These are phyloP conservation scores for Halictus quadricinctus DNA, from an alignment of 2,888 invertebrate species.

Conservation along the genomic window DNA sequence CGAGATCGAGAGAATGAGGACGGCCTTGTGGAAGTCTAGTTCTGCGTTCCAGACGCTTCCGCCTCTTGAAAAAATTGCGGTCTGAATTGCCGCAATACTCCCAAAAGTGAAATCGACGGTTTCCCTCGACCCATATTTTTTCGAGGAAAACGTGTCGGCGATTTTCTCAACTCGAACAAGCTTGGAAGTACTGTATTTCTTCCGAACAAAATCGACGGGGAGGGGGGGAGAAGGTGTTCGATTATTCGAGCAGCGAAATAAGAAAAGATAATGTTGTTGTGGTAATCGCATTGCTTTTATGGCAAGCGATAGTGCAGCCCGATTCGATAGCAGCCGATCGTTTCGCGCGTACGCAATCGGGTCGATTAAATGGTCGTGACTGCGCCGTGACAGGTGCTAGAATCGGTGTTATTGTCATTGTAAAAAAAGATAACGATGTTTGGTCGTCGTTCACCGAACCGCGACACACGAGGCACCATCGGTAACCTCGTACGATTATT, in stretches of 20 bases:
- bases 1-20: constrained; percentile 25
- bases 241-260: background rate
- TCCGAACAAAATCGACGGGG: background rate
- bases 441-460: constrained; percentile 28
- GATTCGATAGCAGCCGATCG: constrained; percentile 36
- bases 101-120: constrained; percentile 64
- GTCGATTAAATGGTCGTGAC: constrained; percentile 54
- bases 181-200: background rate
- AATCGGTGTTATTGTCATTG: constrained; percentile 61
- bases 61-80: constrained; percentile 52
- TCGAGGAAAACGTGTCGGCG: background rate
- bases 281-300: constrained; percentile 29
- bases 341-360: constrained; percentile 51
- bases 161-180: background rate
- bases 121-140: constrained; percentile 11
- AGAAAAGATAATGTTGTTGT: background rate
- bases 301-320: constrained; percentile 12
- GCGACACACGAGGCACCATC: background rate
- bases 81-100: constrained; percentile 24
- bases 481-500: background rate
- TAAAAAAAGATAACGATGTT: constrained; percentile 61
- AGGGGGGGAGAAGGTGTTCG: background rate
- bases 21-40: constrained; percentile 62
- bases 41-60: constrained; percentile 54
- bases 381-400: constrained; percentile 50